phyloP scores from a whole-genome alignment of 2,113 vertebrate species.

The Amphiprion percula region DNA sequence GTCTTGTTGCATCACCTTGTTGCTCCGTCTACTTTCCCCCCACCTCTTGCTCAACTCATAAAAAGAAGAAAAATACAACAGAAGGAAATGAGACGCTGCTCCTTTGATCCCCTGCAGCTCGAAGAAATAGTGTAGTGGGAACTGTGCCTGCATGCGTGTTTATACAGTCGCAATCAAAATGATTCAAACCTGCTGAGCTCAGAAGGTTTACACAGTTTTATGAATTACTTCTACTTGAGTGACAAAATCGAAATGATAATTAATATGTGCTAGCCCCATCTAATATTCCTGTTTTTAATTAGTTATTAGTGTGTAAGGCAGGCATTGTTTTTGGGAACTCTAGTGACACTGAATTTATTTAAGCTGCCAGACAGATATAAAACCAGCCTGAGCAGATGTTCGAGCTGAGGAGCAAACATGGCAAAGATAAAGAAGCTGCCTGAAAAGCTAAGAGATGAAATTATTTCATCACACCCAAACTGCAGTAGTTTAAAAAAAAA shows the following conservation, averaged over 20 bases:
- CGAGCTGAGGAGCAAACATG: too few relatives aligned
- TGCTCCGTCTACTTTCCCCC: conserved; percentile 12
- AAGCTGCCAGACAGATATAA: too few relatives aligned
- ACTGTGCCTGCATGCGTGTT: conserved; percentile 15
- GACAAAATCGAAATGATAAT: background rate
- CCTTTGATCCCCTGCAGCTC: conserved; percentile 55
- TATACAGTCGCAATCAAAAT: background rate
- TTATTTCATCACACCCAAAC: background rate
- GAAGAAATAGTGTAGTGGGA: conserved; percentile 48
- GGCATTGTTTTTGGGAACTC: too few relatives aligned
- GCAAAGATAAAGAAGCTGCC: background rate
- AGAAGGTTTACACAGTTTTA: background rate
- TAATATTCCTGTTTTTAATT: too few relatives aligned
- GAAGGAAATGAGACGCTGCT: conserved; percentile 64
- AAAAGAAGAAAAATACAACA: conserved; percentile 61
- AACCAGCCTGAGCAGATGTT: too few relatives aligned
- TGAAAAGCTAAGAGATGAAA: background rate
- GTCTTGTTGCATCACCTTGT: conserved; percentile 40
- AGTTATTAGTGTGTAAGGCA: too few relatives aligned
- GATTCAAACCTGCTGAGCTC: background rate
- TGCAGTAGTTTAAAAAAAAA: background rate
- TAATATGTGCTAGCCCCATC: too few relatives aligned
- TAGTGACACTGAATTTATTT: too few relatives aligned
- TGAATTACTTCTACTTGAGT: conserved; percentile 1
- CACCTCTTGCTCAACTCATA: conserved; percentile 41